Percentiles rank a stretch among this genome's conserved stretches.
These are phyloP conservation scores for Rhodophaea formosa DNA, from an alignment of 2,888 invertebrate species.

Conservation along the genomic window DNA sequence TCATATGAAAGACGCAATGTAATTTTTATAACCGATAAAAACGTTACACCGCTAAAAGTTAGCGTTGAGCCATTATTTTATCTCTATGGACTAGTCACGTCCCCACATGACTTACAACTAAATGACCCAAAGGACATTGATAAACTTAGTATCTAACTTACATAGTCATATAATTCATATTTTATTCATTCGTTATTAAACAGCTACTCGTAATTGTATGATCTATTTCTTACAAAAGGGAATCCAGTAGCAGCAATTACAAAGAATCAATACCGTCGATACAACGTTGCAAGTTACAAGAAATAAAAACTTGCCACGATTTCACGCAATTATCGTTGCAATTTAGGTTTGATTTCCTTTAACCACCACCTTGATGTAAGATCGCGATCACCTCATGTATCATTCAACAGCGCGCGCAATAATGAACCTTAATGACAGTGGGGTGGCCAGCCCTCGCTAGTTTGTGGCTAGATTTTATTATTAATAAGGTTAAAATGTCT, in stretches of 20 bases:
- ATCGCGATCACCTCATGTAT: conserved; percentile 66
- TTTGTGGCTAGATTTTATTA: conserved; percentile 29
- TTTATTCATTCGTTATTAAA: no score
- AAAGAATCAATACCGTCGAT: conserved; percentile 21
- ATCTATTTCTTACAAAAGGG: no score
- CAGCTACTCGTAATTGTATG: no score
- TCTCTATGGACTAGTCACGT: no score
- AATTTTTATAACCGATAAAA: no score
- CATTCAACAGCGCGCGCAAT: conserved; percentile 60
- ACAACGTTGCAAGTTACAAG: conserved; percentile 20
- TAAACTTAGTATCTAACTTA: no score
- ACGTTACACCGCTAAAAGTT: no score
- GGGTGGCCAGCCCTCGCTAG: conserved; percentile 29
- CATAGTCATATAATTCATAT: no score
- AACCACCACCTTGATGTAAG: conserved; percentile 52
- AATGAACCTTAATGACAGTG: conserved; percentile 58
- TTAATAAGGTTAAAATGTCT: conserved; percentile 38
- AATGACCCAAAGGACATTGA: no score
- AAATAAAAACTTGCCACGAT: conserved; percentile 10
- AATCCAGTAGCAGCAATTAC: not conserved
- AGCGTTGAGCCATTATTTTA: no score
- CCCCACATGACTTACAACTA: no score
- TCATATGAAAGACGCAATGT: no score
- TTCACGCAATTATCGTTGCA: conserved; percentile 49
- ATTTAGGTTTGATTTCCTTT: conserved; percentile 57